A percentile compares a stretch with the other conserved stretches of the same genome.
phyloP scores from a whole-genome alignment of 2,113 vertebrate genomes.

The Circaetus cinerascens region DNA sequence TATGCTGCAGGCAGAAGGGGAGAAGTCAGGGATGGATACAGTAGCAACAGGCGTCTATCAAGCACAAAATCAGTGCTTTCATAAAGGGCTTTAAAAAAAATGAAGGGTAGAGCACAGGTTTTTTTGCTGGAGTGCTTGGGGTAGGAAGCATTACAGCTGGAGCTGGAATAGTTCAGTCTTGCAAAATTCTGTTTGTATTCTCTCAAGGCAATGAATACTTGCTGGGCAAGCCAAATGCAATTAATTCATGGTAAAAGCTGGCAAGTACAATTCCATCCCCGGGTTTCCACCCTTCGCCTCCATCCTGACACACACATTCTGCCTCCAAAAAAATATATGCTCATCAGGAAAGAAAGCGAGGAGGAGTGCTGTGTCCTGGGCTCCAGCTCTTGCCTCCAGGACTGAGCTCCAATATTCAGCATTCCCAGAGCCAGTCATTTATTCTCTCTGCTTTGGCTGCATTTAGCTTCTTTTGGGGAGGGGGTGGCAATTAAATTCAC shows the following conservation, averaged over 20 bases:
- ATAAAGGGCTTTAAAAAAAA: background rate
- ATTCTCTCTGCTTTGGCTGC: background rate
- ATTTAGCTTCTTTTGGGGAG: background rate
- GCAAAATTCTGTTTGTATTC: constrained; percentile 51
- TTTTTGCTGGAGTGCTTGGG: background rate
- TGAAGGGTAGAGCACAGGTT: background rate
- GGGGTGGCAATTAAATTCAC: background rate
- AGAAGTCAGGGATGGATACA: background rate
- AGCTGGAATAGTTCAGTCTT: constrained; percentile 26
- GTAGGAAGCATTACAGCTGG: constrained; percentile 48
- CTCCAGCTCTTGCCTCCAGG: background rate
- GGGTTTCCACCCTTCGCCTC: constrained; percentile 52
- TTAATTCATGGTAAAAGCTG: constrained; percentile 45
- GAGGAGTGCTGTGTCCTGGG: background rate
- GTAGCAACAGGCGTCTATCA: background rate
- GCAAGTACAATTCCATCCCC: background rate
- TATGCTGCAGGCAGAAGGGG: background rate
- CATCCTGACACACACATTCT: constrained; percentile 14
- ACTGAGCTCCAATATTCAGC: background rate
- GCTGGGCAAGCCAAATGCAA: constrained; percentile 41
- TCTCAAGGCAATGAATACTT: constrained; percentile 42
- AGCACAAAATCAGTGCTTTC: background rate
- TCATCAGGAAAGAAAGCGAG: constrained; percentile 3
- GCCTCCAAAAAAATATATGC: constrained; percentile 30
- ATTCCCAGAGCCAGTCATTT: background rate